Conservation (phyloP, 2,113 vertebrate genomes). For the Eleginops maclovinus region DNA sequence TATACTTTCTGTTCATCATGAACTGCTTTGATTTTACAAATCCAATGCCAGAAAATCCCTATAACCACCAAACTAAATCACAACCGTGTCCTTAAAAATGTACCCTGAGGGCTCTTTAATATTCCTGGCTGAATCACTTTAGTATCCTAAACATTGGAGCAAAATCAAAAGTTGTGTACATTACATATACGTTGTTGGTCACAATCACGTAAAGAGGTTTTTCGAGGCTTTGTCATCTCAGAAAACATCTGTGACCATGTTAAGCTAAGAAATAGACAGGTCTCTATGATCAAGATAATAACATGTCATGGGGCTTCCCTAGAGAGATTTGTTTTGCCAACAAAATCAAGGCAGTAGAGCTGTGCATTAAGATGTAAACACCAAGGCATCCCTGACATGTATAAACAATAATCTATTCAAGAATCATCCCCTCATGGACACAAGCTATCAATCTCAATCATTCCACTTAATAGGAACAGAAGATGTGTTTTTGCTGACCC, state of each 20-base stretch:
- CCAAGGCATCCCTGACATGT: not conserved
- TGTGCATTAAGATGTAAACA: constrained; percentile 5
- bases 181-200: not conserved
- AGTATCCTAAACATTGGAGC: constrained; percentile 27
- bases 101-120: constrained; percentile 28
- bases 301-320: not conserved
- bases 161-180: not conserved
- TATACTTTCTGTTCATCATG: constrained; percentile 5
- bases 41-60: constrained; percentile 14
- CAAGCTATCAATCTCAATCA: not conserved
- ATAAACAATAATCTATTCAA: constrained; percentile 1
- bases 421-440: not conserved
- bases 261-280: constrained; percentile 9
- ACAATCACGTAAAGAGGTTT: constrained; percentile 1
- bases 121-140: constrained; percentile 36
- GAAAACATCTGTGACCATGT: not conserved
- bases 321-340: not conserved
- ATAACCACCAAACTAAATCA: constrained; percentile 31
- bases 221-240: not conserved
- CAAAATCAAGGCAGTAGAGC: not conserved
- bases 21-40: constrained; percentile 22
- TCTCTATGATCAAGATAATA: not conserved
- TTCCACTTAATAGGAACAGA: not conserved
- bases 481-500: not conserved
- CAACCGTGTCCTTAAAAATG: constrained; percentile 55